Evolutionary conservation across 1,140 invertebrate genomes (phyloP).

Genomic region (Drosophila bocqueti): DNA sequence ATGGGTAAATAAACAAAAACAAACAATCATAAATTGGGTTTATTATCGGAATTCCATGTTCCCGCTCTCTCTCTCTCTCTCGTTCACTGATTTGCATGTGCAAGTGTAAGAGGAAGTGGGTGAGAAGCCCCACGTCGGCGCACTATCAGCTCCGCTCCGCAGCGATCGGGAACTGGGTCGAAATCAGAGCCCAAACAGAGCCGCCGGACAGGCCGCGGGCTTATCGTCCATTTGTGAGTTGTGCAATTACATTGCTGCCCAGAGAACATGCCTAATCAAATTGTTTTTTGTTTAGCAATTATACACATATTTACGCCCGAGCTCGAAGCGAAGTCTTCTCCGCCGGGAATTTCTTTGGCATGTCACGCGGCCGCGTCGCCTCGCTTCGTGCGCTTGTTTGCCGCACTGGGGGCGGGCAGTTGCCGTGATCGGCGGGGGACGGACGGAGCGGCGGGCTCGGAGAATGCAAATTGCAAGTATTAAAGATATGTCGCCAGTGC

Average conservation of each 20-base stretch:
- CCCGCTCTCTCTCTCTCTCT: conserved; percentile 3
- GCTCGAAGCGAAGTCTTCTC: conserved; percentile 28
- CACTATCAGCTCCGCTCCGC: conserved; percentile 20
- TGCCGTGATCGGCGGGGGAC: neutral
- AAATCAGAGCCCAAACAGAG: conserved; percentile 30
- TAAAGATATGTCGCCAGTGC: conserved; percentile 50
- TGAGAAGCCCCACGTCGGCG: conserved; percentile 3
- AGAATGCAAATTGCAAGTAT: conserved; percentile 47
- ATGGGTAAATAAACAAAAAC: conserved; percentile 53
- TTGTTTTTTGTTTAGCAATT: conserved; percentile 38
- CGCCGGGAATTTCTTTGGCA: conserved; percentile 62
- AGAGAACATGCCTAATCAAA: conserved; percentile 48
- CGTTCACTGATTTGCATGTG: conserved; percentile 23
- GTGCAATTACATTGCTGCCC: conserved; percentile 43
- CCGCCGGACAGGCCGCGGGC: conserved; percentile 7
- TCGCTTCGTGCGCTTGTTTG: conserved; percentile 50
- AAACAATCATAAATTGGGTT: conserved; percentile 28
- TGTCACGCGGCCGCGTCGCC: conserved; percentile 61
- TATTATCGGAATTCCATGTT: conserved; percentile 30
- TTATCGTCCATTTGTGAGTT: conserved; percentile 42
- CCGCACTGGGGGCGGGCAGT: conserved; percentile 16
- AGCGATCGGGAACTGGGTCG: conserved; percentile 9
- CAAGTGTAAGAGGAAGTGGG: conserved; percentile 5
- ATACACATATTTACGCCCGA: conserved; percentile 30
- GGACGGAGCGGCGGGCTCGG: conserved; percentile 6